Evolutionary conservation across 2,113 vertebrate genomes (phyloP).

Genomic region (Calonectris borealis): DNA sequence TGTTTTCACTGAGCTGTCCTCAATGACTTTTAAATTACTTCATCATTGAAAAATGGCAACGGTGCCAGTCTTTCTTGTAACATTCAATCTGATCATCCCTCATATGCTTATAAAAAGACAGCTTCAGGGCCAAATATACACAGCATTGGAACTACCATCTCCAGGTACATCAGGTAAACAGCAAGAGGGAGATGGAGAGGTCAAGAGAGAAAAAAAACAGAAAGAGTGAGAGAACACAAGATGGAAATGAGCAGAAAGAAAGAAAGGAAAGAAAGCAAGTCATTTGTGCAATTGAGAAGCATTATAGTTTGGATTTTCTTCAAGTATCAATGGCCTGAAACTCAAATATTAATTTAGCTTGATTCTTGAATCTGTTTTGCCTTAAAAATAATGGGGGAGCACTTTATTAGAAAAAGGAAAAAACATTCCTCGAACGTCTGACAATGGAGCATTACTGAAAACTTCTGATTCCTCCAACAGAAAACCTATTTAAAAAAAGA

Average conservation of each 20-base stretch:
- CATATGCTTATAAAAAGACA: not conserved
- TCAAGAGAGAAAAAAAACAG: not conserved
- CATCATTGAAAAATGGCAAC: constrained; percentile 1
- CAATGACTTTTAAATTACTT: constrained; percentile 32
- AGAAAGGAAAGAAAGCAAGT: not conserved
- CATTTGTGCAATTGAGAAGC: not conserved
- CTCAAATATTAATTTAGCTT: constrained; percentile 17
- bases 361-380: not conserved
- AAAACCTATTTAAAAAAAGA: constrained; percentile 61
- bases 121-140: not conserved
- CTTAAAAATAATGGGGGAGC: not conserved
- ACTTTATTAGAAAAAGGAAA: not conserved
- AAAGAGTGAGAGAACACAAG: not conserved
- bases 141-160: not conserved
- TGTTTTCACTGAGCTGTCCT: constrained; percentile 42
- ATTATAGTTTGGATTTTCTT: not conserved
- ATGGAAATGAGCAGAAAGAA: not conserved
- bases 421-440: constrained; percentile 34
- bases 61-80: constrained; percentile 3
- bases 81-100: not conserved
- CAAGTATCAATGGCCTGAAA: not conserved
- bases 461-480: constrained; percentile 53
- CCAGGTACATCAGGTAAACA: not conserved
- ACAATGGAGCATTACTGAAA: constrained; percentile 23
- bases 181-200: not conserved